These are phyloP conservation scores for Desoria tigrina DNA, from an alignment of 2,888 invertebrate genomes.

Conservation along the genomic window DNA sequence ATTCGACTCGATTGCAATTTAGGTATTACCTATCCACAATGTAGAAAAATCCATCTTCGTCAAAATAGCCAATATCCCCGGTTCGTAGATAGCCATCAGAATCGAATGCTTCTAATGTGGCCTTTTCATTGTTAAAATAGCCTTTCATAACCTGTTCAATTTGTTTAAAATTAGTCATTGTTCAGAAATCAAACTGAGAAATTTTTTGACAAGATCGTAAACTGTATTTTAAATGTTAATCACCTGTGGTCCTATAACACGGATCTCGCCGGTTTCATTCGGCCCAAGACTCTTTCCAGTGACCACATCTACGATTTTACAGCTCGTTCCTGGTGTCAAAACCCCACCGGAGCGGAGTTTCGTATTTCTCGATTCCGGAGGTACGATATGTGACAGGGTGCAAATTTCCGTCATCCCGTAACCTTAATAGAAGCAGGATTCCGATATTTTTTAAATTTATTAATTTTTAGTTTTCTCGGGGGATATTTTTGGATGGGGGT, in stretches of 20 bases:
- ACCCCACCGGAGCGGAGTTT: constrained; percentile 60
- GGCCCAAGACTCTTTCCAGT: constrained; percentile 55
- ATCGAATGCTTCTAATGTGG: constrained; percentile 72
- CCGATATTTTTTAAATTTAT: no score
- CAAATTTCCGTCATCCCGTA: constrained; percentile 72
- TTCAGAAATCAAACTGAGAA: no score
- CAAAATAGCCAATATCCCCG: constrained; percentile 77
- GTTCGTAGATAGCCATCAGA: constrained; percentile 78
- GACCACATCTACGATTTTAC: constrained; percentile 65
- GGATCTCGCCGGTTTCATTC: constrained; percentile 67
- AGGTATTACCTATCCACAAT: constrained; percentile 64
- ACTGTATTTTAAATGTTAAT: no score
- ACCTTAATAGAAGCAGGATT: no score
- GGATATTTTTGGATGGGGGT: no score
- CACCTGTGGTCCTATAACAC: no score
- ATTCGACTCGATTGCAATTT: no score
- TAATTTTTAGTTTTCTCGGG: no score
- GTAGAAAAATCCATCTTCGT: constrained; percentile 72
- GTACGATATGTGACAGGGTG: constrained; percentile 62
- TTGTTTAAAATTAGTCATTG: no score
- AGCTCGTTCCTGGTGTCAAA: constrained; percentile 65
- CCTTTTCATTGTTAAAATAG: constrained; percentile 66
- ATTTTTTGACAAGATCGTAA: no score
- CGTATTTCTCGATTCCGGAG: not conserved
- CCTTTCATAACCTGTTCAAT: constrained; percentile 63